Percentiles rank a stretch among this genome's conserved stretches.
phyloP scores from a whole-genome alignment of 2,797 vertebrate species.

The Sebastiscus albofasciatus region DNA sequence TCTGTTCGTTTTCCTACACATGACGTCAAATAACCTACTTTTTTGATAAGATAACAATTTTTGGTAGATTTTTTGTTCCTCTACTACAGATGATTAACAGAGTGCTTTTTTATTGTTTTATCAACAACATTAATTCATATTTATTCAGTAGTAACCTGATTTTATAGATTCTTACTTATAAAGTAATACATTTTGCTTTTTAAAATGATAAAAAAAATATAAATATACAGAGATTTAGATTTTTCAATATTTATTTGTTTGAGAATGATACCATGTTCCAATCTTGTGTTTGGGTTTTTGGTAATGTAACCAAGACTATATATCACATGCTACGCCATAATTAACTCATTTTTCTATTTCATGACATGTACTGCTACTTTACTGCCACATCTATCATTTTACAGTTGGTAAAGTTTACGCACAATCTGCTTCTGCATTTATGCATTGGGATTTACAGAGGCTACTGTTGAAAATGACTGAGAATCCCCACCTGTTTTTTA shows the following conservation, averaged over 20 bases:
- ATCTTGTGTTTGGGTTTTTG: background rate
- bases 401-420: no score
- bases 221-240: no score
- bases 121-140: background rate
- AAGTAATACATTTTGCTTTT: background rate
- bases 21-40: no score
- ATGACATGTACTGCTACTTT: no score
- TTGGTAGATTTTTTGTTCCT: no score
- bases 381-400: no score
- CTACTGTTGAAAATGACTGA: background rate
- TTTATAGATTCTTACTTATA: background rate
- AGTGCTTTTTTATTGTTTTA: background rate
- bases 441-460: background rate
- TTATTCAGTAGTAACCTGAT: background rate
- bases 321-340: no score
- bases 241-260: background rate
- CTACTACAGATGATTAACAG: no score
- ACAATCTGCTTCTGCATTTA: background rate
- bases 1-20: no score
- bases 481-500: conserved; percentile 93
- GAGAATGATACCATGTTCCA: background rate
- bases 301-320: background rate
- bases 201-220: background rate
- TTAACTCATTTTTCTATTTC: no score
- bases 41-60: no score